Percentiles rank a stretch among this genome's conserved stretches.
Conservation (phyloP, 1,140 invertebrate genomes). For the Adelges cooleyi region DNA sequence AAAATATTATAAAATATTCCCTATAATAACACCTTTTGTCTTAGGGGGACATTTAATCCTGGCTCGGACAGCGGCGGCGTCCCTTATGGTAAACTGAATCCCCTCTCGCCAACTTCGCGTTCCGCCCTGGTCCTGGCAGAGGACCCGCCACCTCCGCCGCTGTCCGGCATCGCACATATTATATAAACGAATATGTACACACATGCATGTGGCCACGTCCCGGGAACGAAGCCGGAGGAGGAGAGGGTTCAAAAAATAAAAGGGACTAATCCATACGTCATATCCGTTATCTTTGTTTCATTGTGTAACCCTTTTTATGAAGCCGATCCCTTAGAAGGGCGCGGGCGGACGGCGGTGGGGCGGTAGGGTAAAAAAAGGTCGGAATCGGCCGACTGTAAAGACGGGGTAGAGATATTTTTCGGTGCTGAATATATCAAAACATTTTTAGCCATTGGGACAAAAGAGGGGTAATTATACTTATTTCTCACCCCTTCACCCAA, state of each 20-base stretch:
- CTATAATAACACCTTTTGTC: constrained; percentile 27
- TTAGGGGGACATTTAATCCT: constrained; percentile 28
- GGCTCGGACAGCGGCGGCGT: constrained; percentile 20
- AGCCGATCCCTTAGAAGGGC: constrained; percentile 26
- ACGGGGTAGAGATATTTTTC: constrained; percentile 28
- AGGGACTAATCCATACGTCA: constrained; percentile 29
- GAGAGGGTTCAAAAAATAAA: constrained; percentile 26
- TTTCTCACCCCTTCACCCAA: constrained; percentile 23
- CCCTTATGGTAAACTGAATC: constrained; percentile 27
- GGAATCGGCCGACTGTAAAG: constrained; percentile 29
- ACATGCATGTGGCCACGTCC: not conserved
- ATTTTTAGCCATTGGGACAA: constrained; percentile 28
- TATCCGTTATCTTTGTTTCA: constrained; percentile 29
- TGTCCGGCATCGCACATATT: not conserved
- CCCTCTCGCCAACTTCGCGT: not conserved
- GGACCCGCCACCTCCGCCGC: not conserved
- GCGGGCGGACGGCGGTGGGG: not conserved
- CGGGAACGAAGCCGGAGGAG: not conserved
- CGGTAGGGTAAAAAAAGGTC: constrained; percentile 27
- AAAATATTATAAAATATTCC: constrained; percentile 27
- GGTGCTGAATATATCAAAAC: constrained; percentile 29
- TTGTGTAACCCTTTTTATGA: constrained; percentile 29
- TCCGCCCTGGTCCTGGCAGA: too few species aligned
- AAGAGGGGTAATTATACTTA: constrained; percentile 29
- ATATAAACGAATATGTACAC: not conserved